These are phyloP conservation scores for Muscina levida DNA, from an alignment of 2,888 invertebrate genomes.

Conservation along the genomic window DNA sequence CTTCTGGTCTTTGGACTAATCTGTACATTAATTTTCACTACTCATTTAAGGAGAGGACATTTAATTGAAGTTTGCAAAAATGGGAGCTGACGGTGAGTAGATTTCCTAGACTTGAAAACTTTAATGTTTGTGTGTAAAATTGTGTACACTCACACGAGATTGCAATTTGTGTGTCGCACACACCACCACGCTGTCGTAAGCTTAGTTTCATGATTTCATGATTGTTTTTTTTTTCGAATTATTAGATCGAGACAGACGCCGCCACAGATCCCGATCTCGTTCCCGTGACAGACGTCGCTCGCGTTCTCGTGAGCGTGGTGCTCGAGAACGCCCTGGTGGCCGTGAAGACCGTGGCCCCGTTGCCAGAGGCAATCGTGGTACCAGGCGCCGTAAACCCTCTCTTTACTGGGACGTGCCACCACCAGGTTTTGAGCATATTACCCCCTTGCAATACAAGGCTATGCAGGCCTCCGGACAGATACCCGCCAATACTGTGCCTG, in stretches of 20 bases:
- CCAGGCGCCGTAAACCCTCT: conserved; percentile 92
- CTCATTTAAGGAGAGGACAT: not conserved
- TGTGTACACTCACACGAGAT: conserved; percentile 45
- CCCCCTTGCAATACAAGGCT: conserved; percentile 94
- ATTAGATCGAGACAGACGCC: conserved; percentile 70
- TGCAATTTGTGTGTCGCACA: not conserved
- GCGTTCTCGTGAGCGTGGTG: conserved; percentile 75
- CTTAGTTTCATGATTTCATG: not conserved
- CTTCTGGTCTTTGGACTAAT: too few species aligned
- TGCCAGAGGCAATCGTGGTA: conserved; percentile 73
- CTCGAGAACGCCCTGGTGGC: conserved; percentile 65
- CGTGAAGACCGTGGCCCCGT: conserved; percentile 67
- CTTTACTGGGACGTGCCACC: conserved; percentile 99
- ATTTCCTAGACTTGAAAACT: not conserved
- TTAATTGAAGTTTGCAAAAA: conserved; percentile 32
- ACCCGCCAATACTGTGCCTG: conserved; percentile 94
- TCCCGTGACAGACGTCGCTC: conserved; percentile 81
- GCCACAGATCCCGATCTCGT: conserved; percentile 74
- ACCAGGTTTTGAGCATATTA: conserved; percentile 98
- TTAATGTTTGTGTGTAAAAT: conserved; percentile 2
- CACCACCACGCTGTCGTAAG: conserved; percentile 25
- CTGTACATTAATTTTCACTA: too few species aligned
- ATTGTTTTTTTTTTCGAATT: conserved; percentile 28
- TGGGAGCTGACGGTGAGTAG: conserved; percentile 68
- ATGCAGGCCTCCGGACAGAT: conserved; percentile 97